A percentile compares a stretch with the other conserved stretches of the same genome.
Conservation (phyloP, 1,140 invertebrate genomes). For the Scaptomyza pallida region DNA sequence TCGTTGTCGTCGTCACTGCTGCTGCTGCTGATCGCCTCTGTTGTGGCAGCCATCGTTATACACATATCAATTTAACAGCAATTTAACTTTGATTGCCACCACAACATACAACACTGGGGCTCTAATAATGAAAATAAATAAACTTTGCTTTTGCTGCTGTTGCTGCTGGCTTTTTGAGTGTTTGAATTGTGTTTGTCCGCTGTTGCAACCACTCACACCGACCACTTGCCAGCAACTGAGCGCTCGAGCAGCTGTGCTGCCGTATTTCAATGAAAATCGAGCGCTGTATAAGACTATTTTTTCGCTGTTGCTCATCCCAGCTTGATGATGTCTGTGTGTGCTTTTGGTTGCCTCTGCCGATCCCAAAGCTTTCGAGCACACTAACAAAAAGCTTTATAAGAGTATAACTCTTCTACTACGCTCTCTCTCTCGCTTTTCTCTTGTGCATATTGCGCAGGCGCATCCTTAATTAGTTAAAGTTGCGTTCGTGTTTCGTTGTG, state of each 20-base stretch:
- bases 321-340: conserved; percentile 12
- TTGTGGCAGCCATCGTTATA: background rate
- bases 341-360: conserved; percentile 9
- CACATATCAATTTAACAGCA: conserved; percentile 42
- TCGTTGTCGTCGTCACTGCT: background rate
- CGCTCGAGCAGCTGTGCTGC: conserved; percentile 65
- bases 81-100: conserved; percentile 47
- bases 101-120: conserved; percentile 2
- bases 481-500: conserved; percentile 3
- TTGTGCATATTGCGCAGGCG: conserved; percentile 53
- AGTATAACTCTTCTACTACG: conserved; percentile 11
- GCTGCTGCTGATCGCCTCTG: conserved; percentile 8
- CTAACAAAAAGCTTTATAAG: conserved; percentile 60
- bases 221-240: conserved; percentile 77
- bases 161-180: conserved; percentile 8
- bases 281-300: conserved; percentile 42
- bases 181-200: conserved; percentile 13
- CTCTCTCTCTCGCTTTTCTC: background rate
- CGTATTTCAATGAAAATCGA: conserved; percentile 74
- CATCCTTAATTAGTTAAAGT: conserved; percentile 69
- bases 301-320: no score
- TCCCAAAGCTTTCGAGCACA: conserved; percentile 25
- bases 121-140: background rate
- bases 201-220: conserved; percentile 67
- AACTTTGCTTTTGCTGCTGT: conserved; percentile 20